Evolutionary conservation across 2,888 invertebrate species (phyloP), one percentile per base, ranked within the genome.

Genomic region (Actias luna): DNA sequence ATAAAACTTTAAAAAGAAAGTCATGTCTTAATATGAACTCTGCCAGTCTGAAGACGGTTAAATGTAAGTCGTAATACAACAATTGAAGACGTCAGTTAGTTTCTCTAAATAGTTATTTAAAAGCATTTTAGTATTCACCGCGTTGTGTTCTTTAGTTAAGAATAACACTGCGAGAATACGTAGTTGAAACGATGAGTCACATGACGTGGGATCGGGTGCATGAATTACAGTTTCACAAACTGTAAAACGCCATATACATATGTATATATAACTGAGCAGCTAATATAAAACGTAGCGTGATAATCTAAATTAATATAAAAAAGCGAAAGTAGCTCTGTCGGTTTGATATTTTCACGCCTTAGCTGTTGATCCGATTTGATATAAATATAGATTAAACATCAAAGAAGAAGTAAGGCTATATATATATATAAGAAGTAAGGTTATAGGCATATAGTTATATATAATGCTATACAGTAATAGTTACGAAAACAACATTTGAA

Each of bases 151-250:
- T 22, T 50, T 50, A 50, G 46, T 50, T 50, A 50, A 46, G 46
- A 50, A 50, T 50, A 50, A 50, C 25, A 50, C 46, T 22, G 25
- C 46, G 46, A 12, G 46, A 50, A 50, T 25, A 46, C 46, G 46
- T 22, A 46, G 18, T 10, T 10, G 5, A 22, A 22, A 50, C 22
- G 10, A 50, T 50, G 46, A 50, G 46, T 50, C 46, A 50, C 46
- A 10, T 50, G n/a, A 12, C 22, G 25, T 50, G 12, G 22, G 12
- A 10, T 50, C 22, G 46, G 10, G 22, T 50, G 46, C 46, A 50
- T 25, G 25, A 50, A 50, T 25, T 50, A 50, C 46, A 25, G 46
- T 46, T 50, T 25, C 25, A 22, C 25, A 8, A 50, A 50, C 25
- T 50, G 22, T 50, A 25, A 50, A 50, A 25, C 46, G 12, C 25